Conservation (phyloP, 2,113 vertebrate species). For the Argyrosomus japonicus region DNA sequence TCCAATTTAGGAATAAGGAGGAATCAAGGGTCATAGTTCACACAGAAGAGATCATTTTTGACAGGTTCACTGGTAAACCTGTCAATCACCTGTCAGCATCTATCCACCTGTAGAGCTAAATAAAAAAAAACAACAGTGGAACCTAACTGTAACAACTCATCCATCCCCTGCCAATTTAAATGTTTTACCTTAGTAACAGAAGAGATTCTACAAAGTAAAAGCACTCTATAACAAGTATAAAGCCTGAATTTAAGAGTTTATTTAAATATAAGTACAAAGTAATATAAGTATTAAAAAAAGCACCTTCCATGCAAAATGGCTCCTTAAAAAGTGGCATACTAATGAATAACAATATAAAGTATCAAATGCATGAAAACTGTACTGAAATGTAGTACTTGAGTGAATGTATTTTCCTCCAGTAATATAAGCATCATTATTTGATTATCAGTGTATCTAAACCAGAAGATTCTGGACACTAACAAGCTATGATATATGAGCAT, state of each 20-base stretch:
- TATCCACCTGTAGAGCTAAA: slow-evolving; percentile 36
- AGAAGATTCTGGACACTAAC: not conserved
- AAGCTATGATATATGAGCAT: not conserved
- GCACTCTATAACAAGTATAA: not conserved
- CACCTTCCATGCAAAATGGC: too few species aligned
- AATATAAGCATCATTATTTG: not conserved
- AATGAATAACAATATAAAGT: too few species aligned
- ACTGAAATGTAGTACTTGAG: too few species aligned
- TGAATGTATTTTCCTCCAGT: not conserved
- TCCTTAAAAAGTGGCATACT: too few species aligned
- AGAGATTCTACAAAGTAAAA: not conserved
- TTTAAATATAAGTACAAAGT: not conserved
- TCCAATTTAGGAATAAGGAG: too few species aligned
- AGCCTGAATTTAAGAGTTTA: not conserved
- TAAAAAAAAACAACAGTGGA: not conserved
- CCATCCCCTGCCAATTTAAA: not conserved
- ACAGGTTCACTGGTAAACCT: not conserved
- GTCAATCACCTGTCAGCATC: slow-evolving; percentile 27
- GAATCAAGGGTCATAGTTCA: not conserved
- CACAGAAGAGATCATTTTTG: not conserved
- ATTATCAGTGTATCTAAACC: not conserved
- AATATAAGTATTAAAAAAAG: too few species aligned
- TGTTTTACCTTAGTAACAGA: not conserved
- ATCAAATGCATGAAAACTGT: too few species aligned
- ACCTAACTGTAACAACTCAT: not conserved